Evolutionary conservation across 2,888 invertebrate genomes (phyloP).

Genomic region (Campopleginae sp.): DNA sequence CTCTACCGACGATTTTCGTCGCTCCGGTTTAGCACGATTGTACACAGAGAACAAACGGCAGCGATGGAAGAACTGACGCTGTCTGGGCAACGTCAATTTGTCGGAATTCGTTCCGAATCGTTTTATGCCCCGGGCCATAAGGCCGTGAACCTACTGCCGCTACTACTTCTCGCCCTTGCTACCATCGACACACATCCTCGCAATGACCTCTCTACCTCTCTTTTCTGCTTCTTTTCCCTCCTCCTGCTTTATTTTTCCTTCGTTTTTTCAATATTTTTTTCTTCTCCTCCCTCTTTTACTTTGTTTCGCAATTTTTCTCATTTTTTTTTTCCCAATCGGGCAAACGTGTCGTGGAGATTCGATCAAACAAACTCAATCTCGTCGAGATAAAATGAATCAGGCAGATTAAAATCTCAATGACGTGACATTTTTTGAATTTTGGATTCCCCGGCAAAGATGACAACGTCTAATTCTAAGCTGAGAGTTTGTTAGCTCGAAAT

Average conservation of each 20-base stretch:
- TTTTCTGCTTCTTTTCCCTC: background rate
- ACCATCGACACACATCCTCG: constrained; percentile 81
- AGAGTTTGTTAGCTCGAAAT: background rate
- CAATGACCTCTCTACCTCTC: constrained; percentile 53
- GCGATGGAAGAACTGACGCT: constrained; percentile 70
- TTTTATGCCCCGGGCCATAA: constrained; percentile 81
- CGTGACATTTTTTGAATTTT: background rate
- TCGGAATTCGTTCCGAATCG: constrained; percentile 85
- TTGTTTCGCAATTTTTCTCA: background rate
- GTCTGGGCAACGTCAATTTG: constrained; percentile 82
- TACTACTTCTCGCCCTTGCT: constrained; percentile 75
- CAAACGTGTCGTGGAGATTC: background rate
- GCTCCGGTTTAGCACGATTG: constrained; percentile 3
- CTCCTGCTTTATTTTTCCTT: background rate
- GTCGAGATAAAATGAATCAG: background rate
- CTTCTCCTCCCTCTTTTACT: background rate
- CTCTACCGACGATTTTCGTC: constrained; percentile 16
- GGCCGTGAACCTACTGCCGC: constrained; percentile 72
- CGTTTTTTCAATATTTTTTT: constrained; percentile 1
- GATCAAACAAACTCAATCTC: background rate
- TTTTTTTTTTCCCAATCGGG: background rate
- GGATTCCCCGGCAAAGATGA: background rate
- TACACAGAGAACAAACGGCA: constrained; percentile 64
- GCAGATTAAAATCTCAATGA: background rate
- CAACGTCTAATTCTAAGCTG: background rate